These are phyloP conservation scores for Pituophis catenifer DNA, from an alignment of 2,113 vertebrate genomes.

Conservation along the genomic window DNA sequence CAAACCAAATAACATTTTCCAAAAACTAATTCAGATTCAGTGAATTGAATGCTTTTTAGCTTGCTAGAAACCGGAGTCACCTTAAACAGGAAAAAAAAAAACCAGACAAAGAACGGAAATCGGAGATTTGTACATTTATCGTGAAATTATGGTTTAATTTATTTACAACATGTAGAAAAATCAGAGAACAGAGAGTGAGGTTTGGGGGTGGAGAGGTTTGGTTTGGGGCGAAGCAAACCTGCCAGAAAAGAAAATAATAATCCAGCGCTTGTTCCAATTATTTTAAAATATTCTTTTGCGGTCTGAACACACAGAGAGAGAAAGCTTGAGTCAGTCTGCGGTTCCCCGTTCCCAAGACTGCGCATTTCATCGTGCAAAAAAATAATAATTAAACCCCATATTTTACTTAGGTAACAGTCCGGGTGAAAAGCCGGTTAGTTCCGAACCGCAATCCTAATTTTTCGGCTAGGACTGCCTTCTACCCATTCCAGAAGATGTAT, in stretches of 20 bases:
- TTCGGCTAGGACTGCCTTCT: background rate
- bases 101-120: background rate
- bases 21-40: background rate
- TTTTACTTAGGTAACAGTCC: slow-evolving; percentile 17
- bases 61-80: background rate
- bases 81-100: background rate
- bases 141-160: slow-evolving; percentile 65
- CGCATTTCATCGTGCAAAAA: slow-evolving; percentile 2
- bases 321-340: background rate
- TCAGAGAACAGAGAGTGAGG: slow-evolving; percentile 27
- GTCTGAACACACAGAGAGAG: slow-evolving; percentile 28
- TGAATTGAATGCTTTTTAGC: background rate
- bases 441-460: background rate
- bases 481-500: background rate
- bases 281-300: background rate
- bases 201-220: too few species aligned
- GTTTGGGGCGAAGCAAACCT: background rate
- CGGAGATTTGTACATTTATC: slow-evolving; percentile 72
- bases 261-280: background rate
- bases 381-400: background rate
- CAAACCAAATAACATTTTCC: background rate
- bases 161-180: slow-evolving; percentile 73
- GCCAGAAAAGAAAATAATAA: background rate
- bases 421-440: background rate
- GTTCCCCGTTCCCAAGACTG: background rate